Evolutionary conservation across 2,888 invertebrate species (phyloP).

Genomic region (Napeogenes inachia): DNA sequence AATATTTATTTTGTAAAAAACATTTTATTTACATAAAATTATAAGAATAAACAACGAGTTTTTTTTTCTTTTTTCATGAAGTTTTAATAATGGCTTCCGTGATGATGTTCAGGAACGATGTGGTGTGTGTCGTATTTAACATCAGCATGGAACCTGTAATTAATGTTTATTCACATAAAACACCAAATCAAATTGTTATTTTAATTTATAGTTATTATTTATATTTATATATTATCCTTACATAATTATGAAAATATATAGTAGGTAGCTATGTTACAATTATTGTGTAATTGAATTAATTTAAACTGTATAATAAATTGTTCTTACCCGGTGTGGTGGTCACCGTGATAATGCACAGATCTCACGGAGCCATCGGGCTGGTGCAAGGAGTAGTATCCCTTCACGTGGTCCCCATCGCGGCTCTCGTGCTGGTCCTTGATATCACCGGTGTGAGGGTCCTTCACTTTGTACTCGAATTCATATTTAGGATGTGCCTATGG

Average conservation of each 20-base stretch:
- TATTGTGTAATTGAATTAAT: too few relatives aligned
- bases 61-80: too few relatives aligned
- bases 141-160: constrained; percentile 8
- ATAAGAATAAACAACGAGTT: too few relatives aligned
- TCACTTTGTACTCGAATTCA: constrained; percentile 48
- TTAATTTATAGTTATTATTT: too few relatives aligned
- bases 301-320: not conserved
- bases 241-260: too few relatives aligned
- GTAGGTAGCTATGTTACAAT: too few relatives aligned
- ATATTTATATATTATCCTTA: too few relatives aligned
- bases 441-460: constrained; percentile 44
- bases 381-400: constrained; percentile 41
- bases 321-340: constrained; percentile 48
- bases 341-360: constrained; percentile 40
- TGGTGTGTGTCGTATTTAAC: constrained; percentile 33
- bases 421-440: constrained; percentile 43
- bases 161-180: too few relatives aligned
- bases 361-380: constrained; percentile 42
- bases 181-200: too few relatives aligned
- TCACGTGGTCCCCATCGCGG: constrained; percentile 43
- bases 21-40: too few relatives aligned
- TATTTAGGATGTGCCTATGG: constrained; percentile 40
- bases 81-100: constrained; percentile 15
- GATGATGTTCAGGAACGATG: constrained; percentile 50
- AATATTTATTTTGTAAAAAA: too few relatives aligned